Evolutionary conservation across 2,113 vertebrate species (phyloP).

Genomic region (Probosciger aterrimus): DNA sequence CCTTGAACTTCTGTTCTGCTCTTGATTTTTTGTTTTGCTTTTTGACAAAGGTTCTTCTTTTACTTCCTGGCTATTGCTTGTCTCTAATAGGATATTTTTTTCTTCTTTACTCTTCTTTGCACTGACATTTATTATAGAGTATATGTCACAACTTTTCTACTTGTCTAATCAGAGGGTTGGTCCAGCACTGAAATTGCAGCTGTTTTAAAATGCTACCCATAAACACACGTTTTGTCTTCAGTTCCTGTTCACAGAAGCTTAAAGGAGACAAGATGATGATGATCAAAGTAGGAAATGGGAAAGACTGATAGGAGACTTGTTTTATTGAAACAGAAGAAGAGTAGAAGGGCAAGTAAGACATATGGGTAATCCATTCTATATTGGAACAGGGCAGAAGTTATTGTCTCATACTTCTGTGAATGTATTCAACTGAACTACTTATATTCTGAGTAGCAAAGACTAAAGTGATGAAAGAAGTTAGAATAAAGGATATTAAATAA

Average conservation of each 20-base stretch:
- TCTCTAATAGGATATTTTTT: background rate
- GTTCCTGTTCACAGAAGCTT: conserved; percentile 1
- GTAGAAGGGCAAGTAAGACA: background rate
- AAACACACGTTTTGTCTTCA: conserved; percentile 25
- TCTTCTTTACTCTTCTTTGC: background rate
- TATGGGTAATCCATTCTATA: background rate
- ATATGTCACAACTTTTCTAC: background rate
- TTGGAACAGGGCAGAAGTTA: background rate
- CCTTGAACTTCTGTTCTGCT: conserved; percentile 47
- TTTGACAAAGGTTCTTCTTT: conserved; percentile 11
- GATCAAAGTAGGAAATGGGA: conserved; percentile 23
- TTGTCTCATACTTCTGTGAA: background rate
- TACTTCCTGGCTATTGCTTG: conserved; percentile 8
- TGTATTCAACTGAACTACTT: background rate
- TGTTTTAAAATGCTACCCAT: conserved; percentile 36
- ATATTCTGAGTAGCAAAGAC: background rate
- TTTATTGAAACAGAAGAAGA: conserved; percentile 5
- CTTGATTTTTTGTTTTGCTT: background rate
- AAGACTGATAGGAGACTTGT: background rate
- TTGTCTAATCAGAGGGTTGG: conserved; percentile 46
- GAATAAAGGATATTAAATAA: conserved; percentile 39
- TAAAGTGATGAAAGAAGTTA: conserved; percentile 15
- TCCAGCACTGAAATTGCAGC: conserved; percentile 24
- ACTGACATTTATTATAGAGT: conserved; percentile 23
- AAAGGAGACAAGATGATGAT: conserved; percentile 14